Percentiles rank a stretch among this genome's conserved stretches.
Evolutionary conservation across 1,140 invertebrate genomes (phyloP).

Genomic region (Formica selysi): DNA sequence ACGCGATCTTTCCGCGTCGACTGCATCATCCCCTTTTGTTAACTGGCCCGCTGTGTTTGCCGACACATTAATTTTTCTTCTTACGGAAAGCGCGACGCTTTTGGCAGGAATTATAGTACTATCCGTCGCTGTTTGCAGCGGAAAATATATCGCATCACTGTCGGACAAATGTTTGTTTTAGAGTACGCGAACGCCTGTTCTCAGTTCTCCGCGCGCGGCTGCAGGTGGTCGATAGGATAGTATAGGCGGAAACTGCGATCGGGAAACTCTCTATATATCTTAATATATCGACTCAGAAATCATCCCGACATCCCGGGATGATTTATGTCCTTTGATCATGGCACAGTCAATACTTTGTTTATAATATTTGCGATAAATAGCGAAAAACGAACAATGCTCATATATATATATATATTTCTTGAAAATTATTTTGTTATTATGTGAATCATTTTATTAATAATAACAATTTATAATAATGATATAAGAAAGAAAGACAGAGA

Average conservation of each 20-base stretch:
- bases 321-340: too few relatives aligned
- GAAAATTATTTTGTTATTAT: neutral
- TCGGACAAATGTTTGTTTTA: slow-evolving; percentile 61
- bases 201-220: slow-evolving; percentile 25
- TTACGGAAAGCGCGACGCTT: slow-evolving; percentile 41
- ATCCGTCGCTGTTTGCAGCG: slow-evolving; percentile 48
- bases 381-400: too few relatives aligned
- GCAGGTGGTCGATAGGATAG: slow-evolving; percentile 56
- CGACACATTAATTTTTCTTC: slow-evolving; percentile 57
- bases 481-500: too few relatives aligned
- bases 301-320: neutral
- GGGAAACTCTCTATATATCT: slow-evolving; percentile 11
- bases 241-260: slow-evolving; percentile 45
- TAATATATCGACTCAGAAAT: slow-evolving; percentile 44
- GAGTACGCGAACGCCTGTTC: slow-evolving; percentile 27
- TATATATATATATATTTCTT: neutral
- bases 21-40: slow-evolving; percentile 42
- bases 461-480: too few relatives aligned
- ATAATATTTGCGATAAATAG: slow-evolving; percentile 19
- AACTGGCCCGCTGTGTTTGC: slow-evolving; percentile 35
- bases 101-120: slow-evolving; percentile 51
- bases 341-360: slow-evolving; percentile 11
- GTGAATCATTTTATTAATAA: neutral
- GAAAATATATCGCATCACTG: slow-evolving; percentile 63
- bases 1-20: slow-evolving; percentile 39